Percentiles rank a stretch among this genome's conserved stretches.
Evolutionary conservation across 2,888 invertebrate genomes (phyloP).

Genomic region (Stratiomys singularior): DNA sequence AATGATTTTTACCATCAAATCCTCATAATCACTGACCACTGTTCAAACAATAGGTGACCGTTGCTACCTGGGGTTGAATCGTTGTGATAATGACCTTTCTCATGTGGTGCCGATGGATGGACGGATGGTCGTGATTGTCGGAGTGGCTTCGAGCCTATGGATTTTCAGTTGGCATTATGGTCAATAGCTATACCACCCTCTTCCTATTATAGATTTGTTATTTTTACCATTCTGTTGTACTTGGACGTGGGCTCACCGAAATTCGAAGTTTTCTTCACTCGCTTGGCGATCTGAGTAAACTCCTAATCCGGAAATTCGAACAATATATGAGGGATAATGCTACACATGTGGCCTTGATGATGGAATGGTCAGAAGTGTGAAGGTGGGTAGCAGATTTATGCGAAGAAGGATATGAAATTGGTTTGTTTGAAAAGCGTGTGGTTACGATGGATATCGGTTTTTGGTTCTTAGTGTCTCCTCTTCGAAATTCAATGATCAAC

Average conservation of each 20-base stretch:
- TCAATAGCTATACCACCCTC: slow-evolving; percentile 30
- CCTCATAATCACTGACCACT: slow-evolving; percentile 49
- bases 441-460: no score
- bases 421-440: no score
- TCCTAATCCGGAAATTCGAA: slow-evolving; percentile 43
- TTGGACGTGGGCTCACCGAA: neutral
- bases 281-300: slow-evolving; percentile 31
- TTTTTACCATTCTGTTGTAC: slow-evolving; percentile 11
- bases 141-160: neutral
- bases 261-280: slow-evolving; percentile 15
- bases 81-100: slow-evolving; percentile 42
- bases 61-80: slow-evolving; percentile 44
- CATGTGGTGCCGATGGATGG: neutral
- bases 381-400: no score
- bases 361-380: slow-evolving; percentile 23
- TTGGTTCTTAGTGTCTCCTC: no score
- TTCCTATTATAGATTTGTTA: slow-evolving; percentile 9
- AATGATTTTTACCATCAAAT: slow-evolving; percentile 46
- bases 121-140: neutral
- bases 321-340: slow-evolving; percentile 43
- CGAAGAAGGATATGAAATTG: no score
- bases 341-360: slow-evolving; percentile 41
- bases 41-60: slow-evolving; percentile 43
- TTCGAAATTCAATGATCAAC: no score
- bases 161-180: neutral